Base-by-base conservation (phyloP, 2,113 vertebrate species). In the Choloepus hoffmanni region DNA sequence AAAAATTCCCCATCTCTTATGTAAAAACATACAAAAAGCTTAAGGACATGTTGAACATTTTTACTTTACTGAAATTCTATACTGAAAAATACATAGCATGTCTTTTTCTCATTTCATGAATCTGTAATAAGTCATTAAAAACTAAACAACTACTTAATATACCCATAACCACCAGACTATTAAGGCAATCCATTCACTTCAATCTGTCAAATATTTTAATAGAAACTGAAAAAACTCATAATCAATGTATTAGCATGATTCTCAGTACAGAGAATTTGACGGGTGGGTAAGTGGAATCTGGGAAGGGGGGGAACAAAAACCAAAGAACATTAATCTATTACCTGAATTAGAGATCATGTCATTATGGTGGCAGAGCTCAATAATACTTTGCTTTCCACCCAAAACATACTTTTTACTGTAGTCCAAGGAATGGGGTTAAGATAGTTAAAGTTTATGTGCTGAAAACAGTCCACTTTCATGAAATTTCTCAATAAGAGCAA, bases 381-480 rank as follows among this genome's bases (percentile, higher is more conserved):
- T 67, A 84, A 67, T 62, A 76, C 6, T 76, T 88, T 74, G 23
- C 6, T 18, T 76, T 62, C 36, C 3, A 74, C 36, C 16, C 85
- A 85, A 50, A 89, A 62, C 16, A 53, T 48, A 58, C 74, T 93
- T 82, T 89, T 83, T n/a, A 87, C 50, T 84, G 50, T 2, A 84
- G 9, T 74, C 15, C 3, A 43, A 85, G 48, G 23, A 13, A 26
- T 36, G 89, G 30, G 33, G 72, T 95, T 83, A 67, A 93, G 58
- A 72, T 76, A 90, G 94, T 55, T 55, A 65, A 94, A 95, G 14
- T 72, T 70, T n/a, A 90, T 53, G 23, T 36, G 26, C 50, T 88
- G 33, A 90, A 87, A 87, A 72, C 0, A 62, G 65, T 68, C 50
- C 45, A 33, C n/a, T 81, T 16, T 73, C 55, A 94, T 33, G 48